Evolutionary conservation across 2,888 invertebrate genomes (phyloP), one percentile per base, ranked within the genome.

Genomic region (Thereva nobilitata): DNA sequence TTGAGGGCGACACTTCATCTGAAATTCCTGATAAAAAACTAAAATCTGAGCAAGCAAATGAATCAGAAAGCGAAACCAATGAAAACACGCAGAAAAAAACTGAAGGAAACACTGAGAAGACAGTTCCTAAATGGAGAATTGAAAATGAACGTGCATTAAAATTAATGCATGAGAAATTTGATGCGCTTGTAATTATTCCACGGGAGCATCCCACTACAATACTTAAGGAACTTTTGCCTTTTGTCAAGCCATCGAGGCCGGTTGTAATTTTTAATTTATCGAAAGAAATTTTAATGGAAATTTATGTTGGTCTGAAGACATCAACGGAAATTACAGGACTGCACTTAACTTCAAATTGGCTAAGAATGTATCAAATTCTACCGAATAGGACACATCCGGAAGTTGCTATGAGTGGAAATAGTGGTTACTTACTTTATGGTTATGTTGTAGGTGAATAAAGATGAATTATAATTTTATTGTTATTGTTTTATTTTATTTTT

Each of bases 351-450:
- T 92, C 91, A 72, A 94, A 91, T 75, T 97, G 96, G 88, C 83
- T 93, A 79, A 85, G 97, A 72, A 87, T 89, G 73, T 95, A 95
- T 83, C 97, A 97, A 86, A 89, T 95, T 68, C 81, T 95, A 70
- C 89, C 91, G 2, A 89, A 93, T 71, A 86, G 98, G 78, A 97
- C 97, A 12, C 98, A 98, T 84, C 98, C 98, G 1, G 90, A 93
- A 77, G 94, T 97, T 42, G 87, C 87, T 74, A 97, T 96, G 90
- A 91, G 88, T 77, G 90, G 89, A 53, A 87, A 87, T 68, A 92
- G 97, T 75, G 98, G 98, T 1, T 97, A 90, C 81, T 81, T 98
- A 69, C 82, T 98, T 71, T 88, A 89, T 70, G 97, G 82, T 78
- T 76, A 80, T 82, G 74, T 84, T 78, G 76, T 85, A 75, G 76